Conservation (phyloP, 2,113 vertebrate species). For the Pseudopipra pipra region DNA sequence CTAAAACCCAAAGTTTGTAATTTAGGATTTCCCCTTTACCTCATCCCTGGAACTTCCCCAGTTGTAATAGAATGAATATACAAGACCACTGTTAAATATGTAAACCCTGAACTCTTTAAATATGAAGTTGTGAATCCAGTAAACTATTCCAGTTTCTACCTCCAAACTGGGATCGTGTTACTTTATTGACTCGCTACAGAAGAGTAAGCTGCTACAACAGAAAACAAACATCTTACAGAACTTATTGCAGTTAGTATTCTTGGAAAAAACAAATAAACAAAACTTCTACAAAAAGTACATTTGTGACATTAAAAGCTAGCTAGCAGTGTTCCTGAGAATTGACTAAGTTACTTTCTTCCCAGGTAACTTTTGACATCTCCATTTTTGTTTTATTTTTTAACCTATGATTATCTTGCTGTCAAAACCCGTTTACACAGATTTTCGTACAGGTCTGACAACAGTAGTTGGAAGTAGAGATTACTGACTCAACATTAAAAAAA, state of each 20-base stretch:
- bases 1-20: no score
- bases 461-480: not conserved
- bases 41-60: no score
- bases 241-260: not conserved
- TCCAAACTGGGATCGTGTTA: no score
- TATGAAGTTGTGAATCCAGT: no score
- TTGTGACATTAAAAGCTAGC: not conserved
- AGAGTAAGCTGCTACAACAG: not conserved
- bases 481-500: not conserved
- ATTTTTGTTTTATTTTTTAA: not conserved
- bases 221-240: not conserved
- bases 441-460: not conserved
- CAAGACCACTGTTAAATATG: no score
- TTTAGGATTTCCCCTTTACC: no score
- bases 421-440: not conserved
- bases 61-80: no score
- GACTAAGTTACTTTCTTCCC: not conserved
- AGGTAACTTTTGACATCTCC: not conserved
- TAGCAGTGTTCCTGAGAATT: not conserved
- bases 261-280: not conserved
- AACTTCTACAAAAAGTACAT: not conserved
- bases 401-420: not conserved
- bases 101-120: no score
- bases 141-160: no score
- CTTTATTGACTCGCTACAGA: not conserved